Evolutionary conservation across 2,888 invertebrate genomes (phyloP).

Genomic region (Polia nebulosa): DNA sequence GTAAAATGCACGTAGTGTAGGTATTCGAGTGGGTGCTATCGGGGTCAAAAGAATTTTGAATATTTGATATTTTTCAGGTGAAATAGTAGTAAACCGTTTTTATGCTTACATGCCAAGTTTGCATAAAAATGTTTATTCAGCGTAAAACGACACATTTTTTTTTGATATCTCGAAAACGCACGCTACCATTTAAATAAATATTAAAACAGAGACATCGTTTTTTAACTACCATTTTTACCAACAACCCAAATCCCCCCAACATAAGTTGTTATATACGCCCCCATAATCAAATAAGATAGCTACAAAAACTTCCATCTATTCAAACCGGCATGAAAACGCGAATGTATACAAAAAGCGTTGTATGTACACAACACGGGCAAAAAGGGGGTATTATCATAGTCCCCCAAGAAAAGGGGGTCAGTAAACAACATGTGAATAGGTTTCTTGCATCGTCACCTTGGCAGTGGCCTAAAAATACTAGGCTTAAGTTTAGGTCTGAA

Average conservation of each 20-base stretch:
- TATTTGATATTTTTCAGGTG: too few species aligned
- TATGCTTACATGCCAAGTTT: too few species aligned
- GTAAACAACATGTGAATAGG: conserved; percentile 67
- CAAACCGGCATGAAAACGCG: conserved; percentile 55
- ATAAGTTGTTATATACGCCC: background rate
- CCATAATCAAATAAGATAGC: conserved; percentile 34
- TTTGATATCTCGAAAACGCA: background rate
- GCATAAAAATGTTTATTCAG: too few species aligned
- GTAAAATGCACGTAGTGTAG: too few species aligned
- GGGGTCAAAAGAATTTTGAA: too few species aligned
- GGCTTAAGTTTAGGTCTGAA: conserved; percentile 26
- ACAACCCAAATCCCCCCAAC: background rate
- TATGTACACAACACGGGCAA: conserved; percentile 23
- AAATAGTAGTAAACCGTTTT: too few species aligned
- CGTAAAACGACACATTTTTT: background rate
- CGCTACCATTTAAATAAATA: background rate
- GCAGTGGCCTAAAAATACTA: conserved; percentile 50
- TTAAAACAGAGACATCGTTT: background rate
- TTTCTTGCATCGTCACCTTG: conserved; percentile 71
- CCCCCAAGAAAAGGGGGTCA: conserved; percentile 43
- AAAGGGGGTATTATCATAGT: conserved; percentile 45
- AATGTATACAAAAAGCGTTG: conserved; percentile 57
- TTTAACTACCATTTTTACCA: background rate
- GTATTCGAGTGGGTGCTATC: too few species aligned
- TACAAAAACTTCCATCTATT: conserved; percentile 40